Base-by-base conservation (phyloP, 2,888 invertebrate species). In the Branchipolynoe longqiensis region DNA sequence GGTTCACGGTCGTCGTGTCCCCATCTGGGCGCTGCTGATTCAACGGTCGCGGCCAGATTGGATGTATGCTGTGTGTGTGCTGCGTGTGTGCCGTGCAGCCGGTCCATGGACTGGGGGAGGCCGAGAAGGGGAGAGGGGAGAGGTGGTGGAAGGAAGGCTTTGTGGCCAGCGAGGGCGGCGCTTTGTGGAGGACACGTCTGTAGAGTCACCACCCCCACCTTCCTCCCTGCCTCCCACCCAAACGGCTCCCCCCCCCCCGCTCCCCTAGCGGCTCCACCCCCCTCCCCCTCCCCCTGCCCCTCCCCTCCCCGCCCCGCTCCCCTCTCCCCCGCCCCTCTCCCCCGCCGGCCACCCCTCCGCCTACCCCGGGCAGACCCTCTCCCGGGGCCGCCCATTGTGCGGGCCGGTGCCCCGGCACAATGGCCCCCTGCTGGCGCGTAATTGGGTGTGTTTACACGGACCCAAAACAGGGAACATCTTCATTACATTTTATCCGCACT, bases 391-490 rank as follows among this genome's bases (percentile, higher is more conserved):
- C n/a, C n/a, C n/a, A n/a, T n/a, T n/a, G n/a, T n/a, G n/a, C n/a
- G n/a, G n/a, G 8, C 8, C 48, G 18, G 18, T 48, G 48, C 62
- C 62, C 62, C 62, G 62, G 6, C 62, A 6, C n/a, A 6, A 62
- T 25, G 3, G n/a, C 33, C 6, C 69, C 69, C 38, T 12, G 33
- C 69, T 12, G 33, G 12, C 6, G 62, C 48, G 31, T 69, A 69
- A 69, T 31, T 12, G 33, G 69, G 6, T n/a, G n/a, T 69, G 69
- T 69, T 69, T 12, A 69, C 69, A 69, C 69, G 69, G 69, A 31
- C 69, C 69, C 8, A 38, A 69, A 69, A 58, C 69, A 31, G 31
- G 69, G 36, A 38, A 69, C 69, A 38, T 69, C 69, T 69, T 69
- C 69, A 69, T 69, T 69, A 69, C 31, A 4, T 48, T 48, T 18